Conservation (phyloP, 1,140 invertebrate species). For the Trachymyrmex septentrionalis region DNA sequence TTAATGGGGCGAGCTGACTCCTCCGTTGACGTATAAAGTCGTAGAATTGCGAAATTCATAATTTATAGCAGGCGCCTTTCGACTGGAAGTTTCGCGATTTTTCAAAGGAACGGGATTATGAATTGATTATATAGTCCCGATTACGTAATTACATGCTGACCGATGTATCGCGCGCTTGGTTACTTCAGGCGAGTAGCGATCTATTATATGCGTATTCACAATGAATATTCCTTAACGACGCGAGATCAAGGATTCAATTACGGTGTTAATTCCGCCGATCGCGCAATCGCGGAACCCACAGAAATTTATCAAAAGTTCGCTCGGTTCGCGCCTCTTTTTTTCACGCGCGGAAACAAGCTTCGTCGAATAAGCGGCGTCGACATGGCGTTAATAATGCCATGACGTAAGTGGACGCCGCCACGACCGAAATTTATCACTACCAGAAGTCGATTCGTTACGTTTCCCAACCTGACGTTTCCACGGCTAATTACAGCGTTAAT, state of each 20-base stretch:
- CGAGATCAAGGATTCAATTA: slow-evolving; percentile 52
- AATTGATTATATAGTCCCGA: slow-evolving; percentile 47
- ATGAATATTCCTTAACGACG: slow-evolving; percentile 43
- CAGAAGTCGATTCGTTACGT: slow-evolving; percentile 48
- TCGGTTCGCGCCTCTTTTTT: neutral
- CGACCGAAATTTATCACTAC: slow-evolving; percentile 45
- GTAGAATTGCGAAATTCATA: slow-evolving; percentile 63
- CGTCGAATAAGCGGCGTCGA: slow-evolving; percentile 22
- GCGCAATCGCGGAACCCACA: neutral
- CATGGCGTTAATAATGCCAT: slow-evolving; percentile 48
- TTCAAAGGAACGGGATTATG: slow-evolving; percentile 45
- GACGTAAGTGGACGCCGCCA: slow-evolving; percentile 24
- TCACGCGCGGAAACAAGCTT: neutral
- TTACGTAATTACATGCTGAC: slow-evolving; percentile 54
- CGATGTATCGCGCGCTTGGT: slow-evolving; percentile 23
- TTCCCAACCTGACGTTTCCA: slow-evolving; percentile 25
- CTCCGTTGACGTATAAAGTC: slow-evolving; percentile 54
- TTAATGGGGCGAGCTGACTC: slow-evolving; percentile 58
- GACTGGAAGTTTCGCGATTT: slow-evolving; percentile 44
- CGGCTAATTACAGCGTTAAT: slow-evolving; percentile 57
- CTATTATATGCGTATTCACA: slow-evolving; percentile 43
- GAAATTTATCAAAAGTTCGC: slow-evolving; percentile 32
- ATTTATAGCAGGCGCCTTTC: slow-evolving; percentile 55
- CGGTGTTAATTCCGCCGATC: slow-evolving; percentile 26
- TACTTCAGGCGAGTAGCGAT: slow-evolving; percentile 11